Conservation (phyloP, 2,113 vertebrate genomes). For the Manacus vitellinus region DNA sequence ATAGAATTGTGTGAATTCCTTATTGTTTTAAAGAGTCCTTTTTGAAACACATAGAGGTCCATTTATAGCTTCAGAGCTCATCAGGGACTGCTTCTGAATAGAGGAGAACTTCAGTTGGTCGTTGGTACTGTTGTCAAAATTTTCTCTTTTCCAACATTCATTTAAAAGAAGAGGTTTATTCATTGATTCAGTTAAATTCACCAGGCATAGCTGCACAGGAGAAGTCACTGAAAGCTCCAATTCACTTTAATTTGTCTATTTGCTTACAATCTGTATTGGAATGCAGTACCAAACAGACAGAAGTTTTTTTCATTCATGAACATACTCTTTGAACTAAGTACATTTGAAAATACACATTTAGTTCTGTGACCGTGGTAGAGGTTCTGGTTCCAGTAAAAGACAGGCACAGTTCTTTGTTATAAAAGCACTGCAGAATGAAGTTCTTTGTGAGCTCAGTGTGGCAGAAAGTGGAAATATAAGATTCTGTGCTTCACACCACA, state of each 20-base stretch:
- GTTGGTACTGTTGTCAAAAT: constrained; percentile 5
- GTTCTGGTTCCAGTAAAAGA: not conserved
- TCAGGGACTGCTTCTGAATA: not conserved
- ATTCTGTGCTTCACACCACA: not conserved
- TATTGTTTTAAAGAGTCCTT: not conserved
- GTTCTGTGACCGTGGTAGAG: not conserved
- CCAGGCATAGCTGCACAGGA: not conserved
- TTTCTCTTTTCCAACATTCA: constrained; percentile 6
- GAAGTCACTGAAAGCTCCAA: constrained; percentile 55
- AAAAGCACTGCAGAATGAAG: not conserved
- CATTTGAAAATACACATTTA: not conserved
- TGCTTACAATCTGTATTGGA: constrained; percentile 39
- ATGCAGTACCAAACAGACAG: constrained; percentile 25
- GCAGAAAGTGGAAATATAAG: not conserved
- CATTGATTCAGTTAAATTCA: constrained; percentile 46
- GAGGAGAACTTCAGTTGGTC: not conserved
- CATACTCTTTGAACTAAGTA: constrained; percentile 7
- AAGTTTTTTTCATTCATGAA: constrained; percentile 17
- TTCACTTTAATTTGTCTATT: constrained; percentile 56
- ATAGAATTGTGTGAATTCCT: not conserved
- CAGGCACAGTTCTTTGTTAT: not conserved
- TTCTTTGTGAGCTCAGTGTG: not conserved
- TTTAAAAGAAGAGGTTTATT: constrained; percentile 54
- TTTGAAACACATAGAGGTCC: not conserved
- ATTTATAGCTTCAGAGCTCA: not conserved